phyloP scores from a whole-genome alignment of 2,888 invertebrate species.

The Cephalotes varians region DNA sequence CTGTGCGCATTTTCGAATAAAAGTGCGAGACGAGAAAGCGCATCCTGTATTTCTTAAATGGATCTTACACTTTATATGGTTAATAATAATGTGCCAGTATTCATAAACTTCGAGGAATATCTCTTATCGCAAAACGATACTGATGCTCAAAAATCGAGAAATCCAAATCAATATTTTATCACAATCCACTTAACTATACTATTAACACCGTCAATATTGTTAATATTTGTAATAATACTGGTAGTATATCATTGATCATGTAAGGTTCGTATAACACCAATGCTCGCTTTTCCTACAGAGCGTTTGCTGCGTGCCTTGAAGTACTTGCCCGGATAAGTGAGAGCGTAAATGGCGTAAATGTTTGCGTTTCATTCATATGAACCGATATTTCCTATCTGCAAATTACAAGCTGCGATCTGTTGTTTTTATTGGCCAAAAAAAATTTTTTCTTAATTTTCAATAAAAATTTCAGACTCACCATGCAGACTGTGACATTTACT shows the following conservation, averaged over 20 bases:
- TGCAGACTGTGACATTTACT: background rate
- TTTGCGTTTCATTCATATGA: background rate
- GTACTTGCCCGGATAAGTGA: background rate
- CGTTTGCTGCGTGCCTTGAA: background rate
- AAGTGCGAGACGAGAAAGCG: background rate
- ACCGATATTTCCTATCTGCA: background rate
- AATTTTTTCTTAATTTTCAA: background rate
- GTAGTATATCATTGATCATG: too few relatives aligned
- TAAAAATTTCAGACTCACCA: background rate
- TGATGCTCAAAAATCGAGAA: too few relatives aligned
- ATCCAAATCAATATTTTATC: too few relatives aligned
- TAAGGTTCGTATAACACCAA: too few relatives aligned
- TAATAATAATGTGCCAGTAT: too few relatives aligned
- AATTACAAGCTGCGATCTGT: conserved; percentile 8
- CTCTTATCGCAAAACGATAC: too few relatives aligned
- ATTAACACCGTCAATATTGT: too few relatives aligned
- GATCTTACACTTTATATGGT: too few relatives aligned
- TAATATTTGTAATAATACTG: too few relatives aligned
- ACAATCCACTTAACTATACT: too few relatives aligned
- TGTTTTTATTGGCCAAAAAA: background rate
- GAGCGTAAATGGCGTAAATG: background rate
- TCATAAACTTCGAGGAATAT: too few relatives aligned
- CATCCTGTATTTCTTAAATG: background rate
- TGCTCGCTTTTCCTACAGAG: background rate
- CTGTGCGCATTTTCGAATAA: background rate